Evolutionary conservation across 1,140 invertebrate genomes (phyloP).

Genomic region (Hyles euphorbiae): DNA sequence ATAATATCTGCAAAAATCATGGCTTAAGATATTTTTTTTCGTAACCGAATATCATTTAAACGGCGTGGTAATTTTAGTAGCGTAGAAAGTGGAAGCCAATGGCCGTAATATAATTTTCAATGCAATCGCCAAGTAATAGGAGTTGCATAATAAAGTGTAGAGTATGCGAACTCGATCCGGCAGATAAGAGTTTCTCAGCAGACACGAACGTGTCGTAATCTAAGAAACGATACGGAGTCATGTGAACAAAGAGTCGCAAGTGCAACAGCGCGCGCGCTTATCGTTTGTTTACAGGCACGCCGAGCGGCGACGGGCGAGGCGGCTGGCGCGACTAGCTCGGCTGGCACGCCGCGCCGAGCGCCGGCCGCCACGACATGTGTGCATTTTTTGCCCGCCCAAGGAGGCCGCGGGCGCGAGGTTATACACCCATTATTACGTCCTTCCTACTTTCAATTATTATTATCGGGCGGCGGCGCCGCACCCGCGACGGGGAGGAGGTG

Average conservation of each 20-base stretch:
- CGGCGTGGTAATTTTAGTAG: too few relatives aligned
- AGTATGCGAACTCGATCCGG: slow-evolving; percentile 31
- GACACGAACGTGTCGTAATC: slow-evolving; percentile 33
- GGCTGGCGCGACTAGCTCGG: slow-evolving; percentile 14
- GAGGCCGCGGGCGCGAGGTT: slow-evolving; percentile 73
- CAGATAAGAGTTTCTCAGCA: slow-evolving; percentile 35
- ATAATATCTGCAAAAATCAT: too few relatives aligned
- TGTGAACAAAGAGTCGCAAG: slow-evolving; percentile 40
- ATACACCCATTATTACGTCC: slow-evolving; percentile 75
- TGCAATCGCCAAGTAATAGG: slow-evolving; percentile 1
- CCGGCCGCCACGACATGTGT: slow-evolving; percentile 62
- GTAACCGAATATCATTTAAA: too few relatives aligned
- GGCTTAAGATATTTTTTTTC: too few relatives aligned
- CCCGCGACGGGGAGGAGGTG: slow-evolving; percentile 71
- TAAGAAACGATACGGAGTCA: slow-evolving; percentile 23
- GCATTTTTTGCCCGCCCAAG: slow-evolving; percentile 74
- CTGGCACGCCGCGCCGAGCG: too few relatives aligned
- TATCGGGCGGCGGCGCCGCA: slow-evolving; percentile 70
- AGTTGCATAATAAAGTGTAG: slow-evolving; percentile 7
- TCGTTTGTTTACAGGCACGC: slow-evolving; percentile 47
- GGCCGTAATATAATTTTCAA: neutral
- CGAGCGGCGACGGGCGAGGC: slow-evolving; percentile 29
- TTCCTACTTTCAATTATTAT: slow-evolving; percentile 76
- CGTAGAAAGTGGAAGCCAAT: too few relatives aligned
- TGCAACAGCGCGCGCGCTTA: slow-evolving; percentile 32